phyloP scores from a whole-genome alignment of 2,888 invertebrate genomes.

The Aplocera efformata region DNA sequence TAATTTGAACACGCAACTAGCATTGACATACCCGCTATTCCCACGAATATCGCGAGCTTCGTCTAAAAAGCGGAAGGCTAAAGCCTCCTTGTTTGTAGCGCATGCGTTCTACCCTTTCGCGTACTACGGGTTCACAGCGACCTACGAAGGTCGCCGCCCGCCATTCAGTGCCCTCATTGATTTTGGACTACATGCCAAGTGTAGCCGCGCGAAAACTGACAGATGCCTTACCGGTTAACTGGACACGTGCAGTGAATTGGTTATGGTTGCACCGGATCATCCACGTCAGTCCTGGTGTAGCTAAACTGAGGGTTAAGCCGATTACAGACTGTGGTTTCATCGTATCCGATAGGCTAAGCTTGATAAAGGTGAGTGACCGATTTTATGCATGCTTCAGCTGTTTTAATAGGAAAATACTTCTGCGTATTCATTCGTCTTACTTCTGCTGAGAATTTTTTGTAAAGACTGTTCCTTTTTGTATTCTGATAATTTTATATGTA shows the following conservation, averaged over 20 bases:
- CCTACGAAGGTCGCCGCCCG: conserved; percentile 72
- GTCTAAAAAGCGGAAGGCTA: conserved; percentile 17
- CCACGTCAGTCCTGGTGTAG: conserved; percentile 6
- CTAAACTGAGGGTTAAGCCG: conserved; percentile 4
- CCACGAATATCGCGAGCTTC: conserved; percentile 10
- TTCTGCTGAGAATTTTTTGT: too few relatives aligned
- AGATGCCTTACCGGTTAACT: conserved; percentile 40
- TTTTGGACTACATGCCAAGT: conserved; percentile 58
- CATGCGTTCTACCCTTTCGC: conserved; percentile 62
- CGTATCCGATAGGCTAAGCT: conserved; percentile 4
- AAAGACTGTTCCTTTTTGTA: too few relatives aligned
- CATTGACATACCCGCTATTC: conserved; percentile 9
- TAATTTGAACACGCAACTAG: not conserved
- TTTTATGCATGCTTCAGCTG: conserved; percentile 7
- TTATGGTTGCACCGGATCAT: conserved; percentile 34
- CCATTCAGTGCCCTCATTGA: conserved; percentile 73
- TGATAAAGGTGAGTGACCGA: conserved; percentile 17
- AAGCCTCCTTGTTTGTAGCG: conserved; percentile 34
- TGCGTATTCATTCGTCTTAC: not conserved
- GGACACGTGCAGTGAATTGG: conserved; percentile 29
- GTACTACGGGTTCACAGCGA: conserved; percentile 66
- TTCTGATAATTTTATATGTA: too few relatives aligned
- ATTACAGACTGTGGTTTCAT: conserved; percentile 8
- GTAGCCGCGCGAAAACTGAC: conserved; percentile 52
- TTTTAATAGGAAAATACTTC: not conserved